phyloP scores from a whole-genome alignment of 2,888 invertebrate genomes.

The Euplexia lucipara region DNA sequence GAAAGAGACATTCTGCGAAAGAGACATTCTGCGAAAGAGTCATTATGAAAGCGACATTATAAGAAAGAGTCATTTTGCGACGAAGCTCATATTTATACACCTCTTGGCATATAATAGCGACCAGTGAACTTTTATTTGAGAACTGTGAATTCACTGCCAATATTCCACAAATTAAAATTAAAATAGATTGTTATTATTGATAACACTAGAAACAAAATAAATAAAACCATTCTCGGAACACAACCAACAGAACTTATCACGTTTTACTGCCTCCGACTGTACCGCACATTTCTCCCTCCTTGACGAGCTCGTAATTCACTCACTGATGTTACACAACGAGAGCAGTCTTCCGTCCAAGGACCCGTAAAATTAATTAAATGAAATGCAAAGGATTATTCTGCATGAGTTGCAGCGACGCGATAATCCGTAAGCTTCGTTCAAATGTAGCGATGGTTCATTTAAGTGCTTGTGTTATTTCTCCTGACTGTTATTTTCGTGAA shows the following conservation, averaged over 20 bases:
- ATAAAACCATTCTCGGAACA: background rate
- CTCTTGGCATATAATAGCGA: no score
- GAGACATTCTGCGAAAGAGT: no score
- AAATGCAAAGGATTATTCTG: constrained; percentile 76
- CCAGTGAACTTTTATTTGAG: no score
- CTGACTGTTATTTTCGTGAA: constrained; percentile 11
- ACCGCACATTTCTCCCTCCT: constrained; percentile 39
- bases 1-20: no score
- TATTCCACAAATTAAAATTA: no score
- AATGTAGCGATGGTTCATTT: constrained; percentile 63
- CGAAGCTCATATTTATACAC: no score
- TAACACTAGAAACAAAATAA: constrained; percentile 26
- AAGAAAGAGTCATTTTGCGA: no score
- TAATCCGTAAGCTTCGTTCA: constrained; percentile 48
- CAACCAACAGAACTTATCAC: background rate
- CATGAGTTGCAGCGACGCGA: constrained; percentile 69
- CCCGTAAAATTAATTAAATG: constrained; percentile 80
- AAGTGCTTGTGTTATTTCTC: constrained; percentile 54
- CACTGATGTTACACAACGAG: constrained; percentile 66
- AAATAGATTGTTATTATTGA: no score
- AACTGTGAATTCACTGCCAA: no score
- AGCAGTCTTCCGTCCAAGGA: constrained; percentile 70
- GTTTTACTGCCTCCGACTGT: constrained; percentile 45
- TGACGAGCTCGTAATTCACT: constrained; percentile 61
- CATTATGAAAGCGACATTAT: no score